Conservation (phyloP, 2,113 vertebrate genomes). For the Pungitius pungitius region DNA sequence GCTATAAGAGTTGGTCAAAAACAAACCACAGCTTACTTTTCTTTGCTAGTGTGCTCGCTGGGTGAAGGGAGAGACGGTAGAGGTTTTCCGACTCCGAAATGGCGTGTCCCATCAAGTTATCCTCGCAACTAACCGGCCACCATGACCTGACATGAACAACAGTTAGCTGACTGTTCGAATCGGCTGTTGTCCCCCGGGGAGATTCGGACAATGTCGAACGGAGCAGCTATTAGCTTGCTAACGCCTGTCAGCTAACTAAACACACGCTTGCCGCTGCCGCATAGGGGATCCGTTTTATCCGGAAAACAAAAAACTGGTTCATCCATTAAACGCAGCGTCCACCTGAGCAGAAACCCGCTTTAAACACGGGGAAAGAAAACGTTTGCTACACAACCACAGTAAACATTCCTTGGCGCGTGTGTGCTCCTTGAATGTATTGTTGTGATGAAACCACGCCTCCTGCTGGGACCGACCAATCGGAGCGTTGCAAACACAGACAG, state of each 20-base stretch:
- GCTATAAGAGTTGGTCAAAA: conserved; percentile 21
- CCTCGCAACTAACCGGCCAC: not conserved
- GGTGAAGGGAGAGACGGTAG: conserved; percentile 41
- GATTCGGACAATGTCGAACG: conserved; percentile 41
- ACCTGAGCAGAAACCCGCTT: conserved; percentile 3
- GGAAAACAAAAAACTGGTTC: not conserved
- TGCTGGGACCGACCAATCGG: conserved; percentile 28
- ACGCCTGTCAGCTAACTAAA: conserved; percentile 50
- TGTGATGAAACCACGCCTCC: conserved; percentile 70
- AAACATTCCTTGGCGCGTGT: conserved; percentile 81
- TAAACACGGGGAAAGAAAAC: not conserved
- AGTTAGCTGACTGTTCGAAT: conserved; percentile 1
- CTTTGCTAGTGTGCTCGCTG: conserved; percentile 55
- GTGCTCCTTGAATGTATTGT: conserved; percentile 76
- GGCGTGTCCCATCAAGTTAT: conserved; percentile 55
- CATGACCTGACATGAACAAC: not conserved
- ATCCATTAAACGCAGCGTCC: not conserved
- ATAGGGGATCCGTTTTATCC: conserved; percentile 4
- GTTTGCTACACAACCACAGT: conserved; percentile 22
- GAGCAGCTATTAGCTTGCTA: conserved; percentile 61
- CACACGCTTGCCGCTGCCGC: conserved; percentile 35
- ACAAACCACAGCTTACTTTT: conserved; percentile 67
- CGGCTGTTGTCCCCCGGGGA: conserved; percentile 1
- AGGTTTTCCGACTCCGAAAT: conserved; percentile 51
- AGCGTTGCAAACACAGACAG: conserved; percentile 60